Conservation (phyloP, 2,113 vertebrate species). For the Phocoena phocoena region DNA sequence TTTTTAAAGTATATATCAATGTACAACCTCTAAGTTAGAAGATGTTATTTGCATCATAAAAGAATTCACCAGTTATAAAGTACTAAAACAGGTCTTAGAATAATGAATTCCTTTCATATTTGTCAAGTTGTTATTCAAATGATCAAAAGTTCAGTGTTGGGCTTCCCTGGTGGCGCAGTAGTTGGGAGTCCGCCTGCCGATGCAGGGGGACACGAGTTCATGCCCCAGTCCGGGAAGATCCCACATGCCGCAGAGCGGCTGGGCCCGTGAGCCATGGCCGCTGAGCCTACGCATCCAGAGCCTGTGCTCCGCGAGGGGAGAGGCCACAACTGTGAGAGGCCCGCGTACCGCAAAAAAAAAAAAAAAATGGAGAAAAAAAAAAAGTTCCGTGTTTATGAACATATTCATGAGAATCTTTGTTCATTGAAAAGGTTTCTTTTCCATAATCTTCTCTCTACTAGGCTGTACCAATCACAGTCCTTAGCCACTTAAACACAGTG, state of each 20-base stretch:
- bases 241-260: too few relatives aligned
- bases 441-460: background rate
- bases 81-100: background rate
- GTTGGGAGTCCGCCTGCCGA: too few relatives aligned
- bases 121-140: background rate
- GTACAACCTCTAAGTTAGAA: background rate
- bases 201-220: too few relatives aligned
- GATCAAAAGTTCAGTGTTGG: background rate
- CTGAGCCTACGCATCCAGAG: too few relatives aligned
- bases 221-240: too few relatives aligned
- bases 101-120: background rate
- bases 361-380: background rate
- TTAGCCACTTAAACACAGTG: background rate
- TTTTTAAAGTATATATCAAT: background rate
- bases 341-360: too few relatives aligned
- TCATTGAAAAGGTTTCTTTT: constrained; percentile 22
- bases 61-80: constrained; percentile 27
- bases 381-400: background rate
- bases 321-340: too few relatives aligned
- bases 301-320: too few relatives aligned
- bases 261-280: too few relatives aligned
- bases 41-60: constrained; percentile 28
- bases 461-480: background rate
- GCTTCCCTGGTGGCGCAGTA: too few relatives aligned
- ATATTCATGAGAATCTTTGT: background rate